These are phyloP conservation scores for Drosophila trapezifrons DNA, from an alignment of 1,140 invertebrate genomes.

Conservation along the genomic window DNA sequence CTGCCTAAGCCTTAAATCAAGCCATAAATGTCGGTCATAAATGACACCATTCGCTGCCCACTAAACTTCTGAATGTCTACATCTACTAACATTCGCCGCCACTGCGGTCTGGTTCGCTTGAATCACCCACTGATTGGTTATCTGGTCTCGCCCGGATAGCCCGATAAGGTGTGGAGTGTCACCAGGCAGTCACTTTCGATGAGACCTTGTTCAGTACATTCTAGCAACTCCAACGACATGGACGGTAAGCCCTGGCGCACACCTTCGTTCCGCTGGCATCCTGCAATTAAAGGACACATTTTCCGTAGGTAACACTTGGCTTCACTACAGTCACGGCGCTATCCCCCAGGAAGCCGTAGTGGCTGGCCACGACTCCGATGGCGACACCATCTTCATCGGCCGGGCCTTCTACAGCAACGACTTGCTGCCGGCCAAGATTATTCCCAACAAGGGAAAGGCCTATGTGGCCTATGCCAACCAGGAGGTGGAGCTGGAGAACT, in stretches of 20 bases:
- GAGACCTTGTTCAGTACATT: constrained; percentile 30
- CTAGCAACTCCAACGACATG: constrained; percentile 46
- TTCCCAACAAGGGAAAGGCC: constrained; percentile 85
- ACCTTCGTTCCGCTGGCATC: too few relatives aligned
- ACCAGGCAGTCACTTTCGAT: constrained; percentile 3
- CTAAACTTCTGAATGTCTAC: constrained; percentile 28
- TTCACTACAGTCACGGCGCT: constrained; percentile 60
- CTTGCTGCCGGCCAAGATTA: constrained; percentile 90
- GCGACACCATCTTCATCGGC: constrained; percentile 90
- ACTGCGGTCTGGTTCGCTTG: constrained; percentile 4
- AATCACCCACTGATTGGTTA: constrained; percentile 39
- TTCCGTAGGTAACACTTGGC: constrained; percentile 62
- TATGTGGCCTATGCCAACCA: constrained; percentile 71
- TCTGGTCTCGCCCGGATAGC: constrained; percentile 23
- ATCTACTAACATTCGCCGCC: constrained; percentile 8
- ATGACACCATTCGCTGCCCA: constrained; percentile 24
- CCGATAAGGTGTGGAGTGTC: constrained; percentile 22
- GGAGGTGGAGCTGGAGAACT: constrained; percentile 70
- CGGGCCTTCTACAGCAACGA: constrained; percentile 89
- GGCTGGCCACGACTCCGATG: constrained; percentile 89
- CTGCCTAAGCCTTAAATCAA: constrained; percentile 34
- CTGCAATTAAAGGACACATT: neutral
- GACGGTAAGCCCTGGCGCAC: constrained; percentile 52
- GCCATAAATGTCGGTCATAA: constrained; percentile 42
- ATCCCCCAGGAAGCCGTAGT: constrained; percentile 85